A percentile compares a stretch with the other conserved stretches of the same genome.
These are phyloP conservation scores for Chirona hameri DNA, from an alignment of 2,888 invertebrate species.

Conservation along the genomic window DNA sequence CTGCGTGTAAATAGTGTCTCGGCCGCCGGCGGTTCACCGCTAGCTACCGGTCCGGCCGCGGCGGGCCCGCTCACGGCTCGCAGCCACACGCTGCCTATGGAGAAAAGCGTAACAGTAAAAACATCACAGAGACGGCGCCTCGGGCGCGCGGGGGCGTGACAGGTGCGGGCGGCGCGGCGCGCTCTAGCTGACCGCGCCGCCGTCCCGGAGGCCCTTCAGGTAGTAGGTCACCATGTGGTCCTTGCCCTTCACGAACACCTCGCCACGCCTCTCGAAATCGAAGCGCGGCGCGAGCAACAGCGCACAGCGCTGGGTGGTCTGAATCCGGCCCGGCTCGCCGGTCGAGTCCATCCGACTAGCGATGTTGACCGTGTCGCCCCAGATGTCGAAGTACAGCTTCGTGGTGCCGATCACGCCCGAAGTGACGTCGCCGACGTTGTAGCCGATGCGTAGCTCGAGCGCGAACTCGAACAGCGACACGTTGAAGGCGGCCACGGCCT, in stretches of 20 bases:
- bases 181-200: neutral
- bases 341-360: slow-evolving; percentile 97
- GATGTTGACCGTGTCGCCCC: slow-evolving; percentile 98
- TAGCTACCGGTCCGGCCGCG: neutral
- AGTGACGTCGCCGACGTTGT: slow-evolving; percentile 91
- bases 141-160: neutral
- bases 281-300: slow-evolving; percentile 68
- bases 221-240: slow-evolving; percentile 91
- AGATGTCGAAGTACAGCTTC: slow-evolving; percentile 94
- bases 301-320: slow-evolving; percentile 73
- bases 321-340: slow-evolving; percentile 79
- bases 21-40: neutral
- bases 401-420: slow-evolving; percentile 94
- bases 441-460: slow-evolving; percentile 78
- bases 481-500: slow-evolving; percentile 81
- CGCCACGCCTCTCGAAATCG: slow-evolving; percentile 86
- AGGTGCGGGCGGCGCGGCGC: neutral
- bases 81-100: neutral
- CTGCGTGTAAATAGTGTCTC: neutral
- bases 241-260: slow-evolving; percentile 94
- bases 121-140: neutral
- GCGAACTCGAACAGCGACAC: slow-evolving; percentile 86
- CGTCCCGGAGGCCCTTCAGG: slow-evolving; percentile 41
- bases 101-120: neutral
- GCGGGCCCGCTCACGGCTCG: neutral